Conservation (phyloP, 2,113 vertebrate genomes). For the Syrrhaptes paradoxus region DNA sequence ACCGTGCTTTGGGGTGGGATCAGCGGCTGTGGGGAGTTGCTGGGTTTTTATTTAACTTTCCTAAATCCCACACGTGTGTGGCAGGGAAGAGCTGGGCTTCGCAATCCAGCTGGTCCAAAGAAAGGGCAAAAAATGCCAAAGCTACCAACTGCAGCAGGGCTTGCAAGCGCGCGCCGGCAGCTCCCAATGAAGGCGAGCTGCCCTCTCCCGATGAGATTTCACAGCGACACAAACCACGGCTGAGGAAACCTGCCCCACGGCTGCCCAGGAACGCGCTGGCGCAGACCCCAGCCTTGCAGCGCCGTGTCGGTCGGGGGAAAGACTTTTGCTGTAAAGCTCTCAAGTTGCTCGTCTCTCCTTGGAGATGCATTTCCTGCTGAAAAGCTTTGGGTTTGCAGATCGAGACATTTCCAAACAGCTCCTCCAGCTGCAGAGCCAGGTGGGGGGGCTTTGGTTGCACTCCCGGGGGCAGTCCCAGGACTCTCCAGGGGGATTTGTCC, state of each 20-base stretch:
- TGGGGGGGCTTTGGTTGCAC: neutral
- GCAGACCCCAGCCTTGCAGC: neutral
- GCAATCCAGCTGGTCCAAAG: accelerated
- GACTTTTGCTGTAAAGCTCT: neutral
- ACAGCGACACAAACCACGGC: accelerated
- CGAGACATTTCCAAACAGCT: neutral
- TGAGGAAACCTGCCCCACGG: neutral
- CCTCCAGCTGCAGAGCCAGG: neutral
- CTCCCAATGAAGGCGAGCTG: neutral
- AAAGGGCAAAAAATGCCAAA: neutral
- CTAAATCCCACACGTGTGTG: neutral
- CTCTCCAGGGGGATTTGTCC: neutral
- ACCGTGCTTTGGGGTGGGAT: neutral
- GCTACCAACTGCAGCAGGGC: accelerated
- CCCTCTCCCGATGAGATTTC: neutral
- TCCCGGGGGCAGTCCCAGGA: neutral
- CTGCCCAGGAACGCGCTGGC: accelerated
- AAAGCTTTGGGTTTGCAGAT: neutral
- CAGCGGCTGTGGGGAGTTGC: neutral
- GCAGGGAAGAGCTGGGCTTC: neutral
- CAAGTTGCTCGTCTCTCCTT: neutral
- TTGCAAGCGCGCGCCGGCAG: accelerated
- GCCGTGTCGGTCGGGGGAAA: accelerated
- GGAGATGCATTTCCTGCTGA: neutral
- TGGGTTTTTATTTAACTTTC: neutral